Evolutionary conservation across 2,888 invertebrate genomes (phyloP).

Genomic region (Holacanthella duospinosa): DNA sequence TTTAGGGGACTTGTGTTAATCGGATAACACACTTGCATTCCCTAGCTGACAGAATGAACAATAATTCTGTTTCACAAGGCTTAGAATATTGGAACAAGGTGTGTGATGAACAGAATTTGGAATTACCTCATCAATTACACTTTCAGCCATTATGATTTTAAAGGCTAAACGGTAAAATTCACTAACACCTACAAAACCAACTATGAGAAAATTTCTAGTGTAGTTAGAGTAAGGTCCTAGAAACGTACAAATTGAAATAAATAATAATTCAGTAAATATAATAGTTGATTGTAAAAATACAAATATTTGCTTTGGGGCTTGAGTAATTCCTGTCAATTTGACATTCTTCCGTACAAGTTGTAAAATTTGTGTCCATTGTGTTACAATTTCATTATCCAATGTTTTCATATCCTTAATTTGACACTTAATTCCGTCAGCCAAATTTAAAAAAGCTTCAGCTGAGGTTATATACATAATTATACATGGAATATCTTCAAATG

Average conservation of each 20-base stretch:
- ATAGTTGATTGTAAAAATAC: background rate
- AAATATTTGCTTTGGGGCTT: conserved; percentile 3
- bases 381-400: background rate
- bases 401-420: background rate
- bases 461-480: background rate
- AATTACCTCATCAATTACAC: background rate
- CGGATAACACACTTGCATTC: too few relatives aligned
- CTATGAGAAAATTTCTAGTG: too few relatives aligned
- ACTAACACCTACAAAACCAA: too few relatives aligned
- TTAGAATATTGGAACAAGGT: too few relatives aligned
- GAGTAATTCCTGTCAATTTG: background rate
- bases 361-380: background rate
- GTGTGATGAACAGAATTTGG: too few relatives aligned
- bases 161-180: background rate
- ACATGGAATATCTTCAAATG: background rate
- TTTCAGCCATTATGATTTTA: conserved; percentile 2
- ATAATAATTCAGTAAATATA: background rate
- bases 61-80: too few relatives aligned
- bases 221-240: too few relatives aligned
- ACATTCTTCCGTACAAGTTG: background rate
- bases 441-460: background rate
- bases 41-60: too few relatives aligned
- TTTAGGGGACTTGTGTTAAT: too few relatives aligned
- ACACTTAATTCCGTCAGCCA: background rate
- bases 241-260: background rate